phyloP scores from a whole-genome alignment of 2,888 invertebrate genomes.

The Acrobasis consociella region DNA sequence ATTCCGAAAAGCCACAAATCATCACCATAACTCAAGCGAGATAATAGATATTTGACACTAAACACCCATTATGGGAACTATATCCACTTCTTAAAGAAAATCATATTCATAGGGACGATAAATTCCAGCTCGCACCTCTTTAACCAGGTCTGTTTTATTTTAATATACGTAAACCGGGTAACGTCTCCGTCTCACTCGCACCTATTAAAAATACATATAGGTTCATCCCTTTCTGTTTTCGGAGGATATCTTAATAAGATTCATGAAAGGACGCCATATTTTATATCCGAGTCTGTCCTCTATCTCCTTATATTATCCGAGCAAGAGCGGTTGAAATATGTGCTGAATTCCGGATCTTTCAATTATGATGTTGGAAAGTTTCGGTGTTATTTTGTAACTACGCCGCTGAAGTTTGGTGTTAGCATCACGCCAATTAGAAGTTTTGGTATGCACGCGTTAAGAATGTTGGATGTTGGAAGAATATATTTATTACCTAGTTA shows the following conservation, averaged over 20 bases:
- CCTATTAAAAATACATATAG: constrained; percentile 37
- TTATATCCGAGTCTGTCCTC: constrained; percentile 87
- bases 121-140: constrained; percentile 75
- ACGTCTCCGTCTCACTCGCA: constrained; percentile 45
- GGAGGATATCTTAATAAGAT: constrained; percentile 91
- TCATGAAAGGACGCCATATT: constrained; percentile 92
- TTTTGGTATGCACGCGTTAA: constrained; percentile 26
- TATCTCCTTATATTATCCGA: constrained; percentile 83
- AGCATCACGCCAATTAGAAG: constrained; percentile 33
- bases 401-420: constrained; percentile 40
- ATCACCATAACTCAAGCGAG: constrained; percentile 25
- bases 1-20: not conserved
- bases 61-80: constrained; percentile 63
- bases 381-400: constrained; percentile 55
- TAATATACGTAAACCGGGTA: constrained; percentile 78
- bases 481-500: not conserved
- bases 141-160: constrained; percentile 79
- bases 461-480: not conserved
- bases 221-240: constrained; percentile 75
- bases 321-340: constrained; percentile 78
- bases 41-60: constrained; percentile 58
- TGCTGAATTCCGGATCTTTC: constrained; percentile 82
- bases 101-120: constrained; percentile 80
- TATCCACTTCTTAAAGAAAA: constrained; percentile 77
- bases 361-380: constrained; percentile 75